Evolutionary conservation across 1,140 invertebrate genomes (phyloP).

Genomic region (Formica selysi): DNA sequence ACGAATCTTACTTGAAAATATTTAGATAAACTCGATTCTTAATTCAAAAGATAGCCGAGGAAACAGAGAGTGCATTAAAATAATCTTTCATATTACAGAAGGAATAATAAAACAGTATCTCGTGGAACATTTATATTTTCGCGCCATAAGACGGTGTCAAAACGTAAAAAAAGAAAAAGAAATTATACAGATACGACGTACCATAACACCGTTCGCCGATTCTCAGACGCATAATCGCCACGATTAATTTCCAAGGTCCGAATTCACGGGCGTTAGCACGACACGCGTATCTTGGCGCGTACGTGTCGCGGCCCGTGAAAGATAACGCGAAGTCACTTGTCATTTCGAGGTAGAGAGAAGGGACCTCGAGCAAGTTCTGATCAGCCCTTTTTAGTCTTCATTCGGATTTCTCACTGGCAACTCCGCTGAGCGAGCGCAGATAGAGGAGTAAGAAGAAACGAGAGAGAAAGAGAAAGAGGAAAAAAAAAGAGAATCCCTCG

Average conservation of each 20-base stretch:
- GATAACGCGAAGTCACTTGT: constrained; percentile 62
- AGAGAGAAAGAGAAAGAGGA: not conserved
- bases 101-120: not conserved
- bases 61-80: not conserved
- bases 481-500: not conserved
- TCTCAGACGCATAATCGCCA: constrained; percentile 23
- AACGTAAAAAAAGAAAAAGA: not conserved
- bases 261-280: constrained; percentile 24
- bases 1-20: not conserved
- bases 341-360: constrained; percentile 36
- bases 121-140: not conserved
- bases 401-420: constrained; percentile 50
- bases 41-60: not conserved
- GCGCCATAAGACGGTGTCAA: not conserved
- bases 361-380: constrained; percentile 56
- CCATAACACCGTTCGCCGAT: constrained; percentile 29
- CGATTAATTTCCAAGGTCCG: constrained; percentile 43
- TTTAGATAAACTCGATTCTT: not conserved
- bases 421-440: not conserved
- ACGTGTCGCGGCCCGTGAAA: constrained; percentile 56
- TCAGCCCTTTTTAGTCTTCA: constrained; percentile 61
- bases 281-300: constrained; percentile 44
- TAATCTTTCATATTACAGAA: not conserved
- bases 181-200: not conserved
- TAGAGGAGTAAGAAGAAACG: not conserved